Conservation (phyloP, 2,888 invertebrate species). For the Tachina grossa region DNA sequence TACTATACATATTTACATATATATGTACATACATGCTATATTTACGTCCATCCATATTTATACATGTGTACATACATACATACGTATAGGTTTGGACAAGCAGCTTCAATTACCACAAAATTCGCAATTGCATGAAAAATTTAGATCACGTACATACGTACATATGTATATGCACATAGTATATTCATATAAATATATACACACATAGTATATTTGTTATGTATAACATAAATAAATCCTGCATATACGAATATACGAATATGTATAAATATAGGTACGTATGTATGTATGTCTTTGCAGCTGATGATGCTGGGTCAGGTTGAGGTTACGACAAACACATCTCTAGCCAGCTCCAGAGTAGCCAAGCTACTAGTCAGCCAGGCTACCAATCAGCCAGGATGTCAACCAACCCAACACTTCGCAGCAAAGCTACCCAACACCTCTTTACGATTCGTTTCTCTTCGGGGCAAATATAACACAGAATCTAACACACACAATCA, state of each 20-base stretch:
- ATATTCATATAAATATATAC: conserved; percentile 9
- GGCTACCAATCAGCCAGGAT: conserved; percentile 36
- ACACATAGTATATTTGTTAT: not conserved
- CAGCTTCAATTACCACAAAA: conserved; percentile 66
- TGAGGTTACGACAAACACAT: conserved; percentile 55
- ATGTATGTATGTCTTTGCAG: conserved; percentile 57
- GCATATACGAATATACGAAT: not conserved
- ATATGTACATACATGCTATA: not conserved
- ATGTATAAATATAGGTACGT: conserved; percentile 24
- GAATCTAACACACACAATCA: conserved; percentile 38
- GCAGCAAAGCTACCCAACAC: conserved; percentile 46
- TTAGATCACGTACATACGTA: not conserved
- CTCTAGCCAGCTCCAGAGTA: conserved; percentile 11
- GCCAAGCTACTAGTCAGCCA: conserved; percentile 11
- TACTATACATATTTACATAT: not conserved
- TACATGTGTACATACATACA: conserved; percentile 10
- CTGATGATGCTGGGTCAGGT: conserved; percentile 68
- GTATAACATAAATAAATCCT: no score
- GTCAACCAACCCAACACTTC: conserved; percentile 21
- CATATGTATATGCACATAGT: conserved; percentile 11
- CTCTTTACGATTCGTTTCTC: conserved; percentile 59
- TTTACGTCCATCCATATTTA: not conserved
- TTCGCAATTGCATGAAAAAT: conserved; percentile 56
- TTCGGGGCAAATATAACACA: conserved; percentile 66
- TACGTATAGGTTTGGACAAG: conserved; percentile 56